These are phyloP conservation scores for Anser cygnoides DNA, from an alignment of 2,113 vertebrate genomes.

Conservation along the genomic window DNA sequence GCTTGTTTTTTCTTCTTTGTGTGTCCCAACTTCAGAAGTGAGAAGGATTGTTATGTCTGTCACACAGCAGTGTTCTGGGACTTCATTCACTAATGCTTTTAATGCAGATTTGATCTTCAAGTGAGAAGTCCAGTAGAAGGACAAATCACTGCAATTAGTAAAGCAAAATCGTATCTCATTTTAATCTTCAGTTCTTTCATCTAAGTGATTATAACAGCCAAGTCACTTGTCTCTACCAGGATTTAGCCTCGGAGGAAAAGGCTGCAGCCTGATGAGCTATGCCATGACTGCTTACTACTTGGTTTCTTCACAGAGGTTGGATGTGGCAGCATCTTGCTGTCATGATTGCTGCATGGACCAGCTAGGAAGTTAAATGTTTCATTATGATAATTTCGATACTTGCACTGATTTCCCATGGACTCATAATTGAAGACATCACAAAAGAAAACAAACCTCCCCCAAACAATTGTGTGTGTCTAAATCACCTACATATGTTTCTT, in stretches of 20 bases:
- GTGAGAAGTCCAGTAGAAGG: not conserved
- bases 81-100: not conserved
- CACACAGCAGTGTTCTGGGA: not conserved
- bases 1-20: not conserved
- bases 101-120: not conserved
- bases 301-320: not conserved
- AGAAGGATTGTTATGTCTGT: not conserved
- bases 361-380: slow-evolving; percentile 18
- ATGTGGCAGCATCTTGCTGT: not conserved
- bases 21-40: not conserved
- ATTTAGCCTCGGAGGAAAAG: not conserved
- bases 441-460: slow-evolving; percentile 7
- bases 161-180: not conserved
- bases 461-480: not conserved
- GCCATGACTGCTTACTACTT: not conserved
- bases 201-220: not conserved
- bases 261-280: not conserved
- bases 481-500: slow-evolving; percentile 45
- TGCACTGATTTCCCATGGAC: not conserved
- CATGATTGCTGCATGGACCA: not conserved
- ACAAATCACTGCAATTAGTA: not conserved
- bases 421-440: slow-evolving; percentile 12
- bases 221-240: not conserved
- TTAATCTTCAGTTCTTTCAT: not conserved
- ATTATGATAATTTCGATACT: not conserved